Base-by-base conservation (phyloP, 2,113 vertebrate genomes). In the Boleophthalmus pectinirostris region DNA sequence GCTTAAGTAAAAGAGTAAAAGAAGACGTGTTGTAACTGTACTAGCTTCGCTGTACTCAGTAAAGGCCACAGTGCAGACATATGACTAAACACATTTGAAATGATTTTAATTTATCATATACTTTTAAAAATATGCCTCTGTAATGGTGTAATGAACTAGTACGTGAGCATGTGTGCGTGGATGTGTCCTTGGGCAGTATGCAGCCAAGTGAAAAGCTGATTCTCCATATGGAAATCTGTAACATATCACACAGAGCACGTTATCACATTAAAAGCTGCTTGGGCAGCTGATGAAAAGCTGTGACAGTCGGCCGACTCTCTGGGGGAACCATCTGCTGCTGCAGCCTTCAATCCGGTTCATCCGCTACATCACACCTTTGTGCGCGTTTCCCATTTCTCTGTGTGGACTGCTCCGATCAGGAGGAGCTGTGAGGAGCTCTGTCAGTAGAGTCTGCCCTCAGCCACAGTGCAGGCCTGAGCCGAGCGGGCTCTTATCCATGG, bases 221-320 rank as follows among this genome's bases (percentile, higher is more conserved):
- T 68, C 75, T 77, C 75, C 67, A 66, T 76, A 72, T 87, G 81
- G 47, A 77, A 38, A 67, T 78, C 53, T 24, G 70, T 21, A 69
- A 66, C 68, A 73, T 63, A 47, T 74, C 63, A 77, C 72, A 83
- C 73, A 53, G 68, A 46, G 63, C 43, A 67, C 63, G 67, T 75
- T 56, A 78, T 79, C 79, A 79, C 68, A 56, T 82, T 71, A 68
- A 81, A 77, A 78, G 66, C 68, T 81, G 73, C 61, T 68, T 54
- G 71, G 77, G 79, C 33, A 56, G 78, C 75, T 71, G 76, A 84
- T 71, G 77, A 82, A 67, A 68, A 74, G 57, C 79, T 65, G 67
- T 47, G 61, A 74, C 69, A 65, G 38, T 68, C 6, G 0, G 38
- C 16, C 18, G 73, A 70, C 49, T 77, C 75, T 81, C 75, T 64